Percentiles rank a stretch among this genome's conserved stretches.
Evolutionary conservation across 1,140 invertebrate species (phyloP).

Genomic region (Eumeta japonica): DNA sequence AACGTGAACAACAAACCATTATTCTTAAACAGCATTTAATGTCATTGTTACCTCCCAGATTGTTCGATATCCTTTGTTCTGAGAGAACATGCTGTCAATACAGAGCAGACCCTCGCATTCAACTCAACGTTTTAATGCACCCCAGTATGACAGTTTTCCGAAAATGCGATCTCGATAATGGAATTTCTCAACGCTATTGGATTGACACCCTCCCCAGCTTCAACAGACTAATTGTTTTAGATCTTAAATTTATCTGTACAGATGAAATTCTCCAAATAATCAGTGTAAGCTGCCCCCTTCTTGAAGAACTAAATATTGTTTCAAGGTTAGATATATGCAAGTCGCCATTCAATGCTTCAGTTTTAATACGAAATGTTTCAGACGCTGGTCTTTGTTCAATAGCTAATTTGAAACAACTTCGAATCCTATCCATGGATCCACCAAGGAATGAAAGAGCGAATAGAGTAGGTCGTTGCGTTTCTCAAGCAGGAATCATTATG

Average conservation of each 20-base stretch:
- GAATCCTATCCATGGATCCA: slow-evolving; percentile 47
- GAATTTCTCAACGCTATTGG: slow-evolving; percentile 48
- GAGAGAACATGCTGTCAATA: slow-evolving; percentile 39
- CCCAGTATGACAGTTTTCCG: slow-evolving; percentile 47
- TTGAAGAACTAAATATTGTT: slow-evolving; percentile 57
- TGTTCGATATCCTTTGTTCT: slow-evolving; percentile 53
- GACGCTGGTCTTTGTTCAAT: slow-evolving; percentile 40
- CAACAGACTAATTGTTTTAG: slow-evolving; percentile 42
- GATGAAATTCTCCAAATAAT: slow-evolving; percentile 58
- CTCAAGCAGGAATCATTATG: slow-evolving; percentile 47
- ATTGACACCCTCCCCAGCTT: slow-evolving; percentile 37
- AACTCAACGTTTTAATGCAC: slow-evolving; percentile 42
- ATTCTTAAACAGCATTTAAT: slow-evolving; percentile 36
- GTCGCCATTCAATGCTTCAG: slow-evolving; percentile 51
- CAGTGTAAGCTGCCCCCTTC: slow-evolving; percentile 39
- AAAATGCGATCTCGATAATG: slow-evolving; percentile 45
- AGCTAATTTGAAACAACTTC: slow-evolving; percentile 36
- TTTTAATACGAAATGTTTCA: slow-evolving; percentile 48
- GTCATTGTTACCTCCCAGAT: slow-evolving; percentile 44
- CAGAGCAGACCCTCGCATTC: slow-evolving; percentile 42
- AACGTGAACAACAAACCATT: slow-evolving; percentile 33
- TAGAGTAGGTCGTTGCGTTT: slow-evolving; percentile 43
- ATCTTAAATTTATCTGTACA: slow-evolving; percentile 55
- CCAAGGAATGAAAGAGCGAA: slow-evolving; percentile 42
- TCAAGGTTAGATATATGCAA: slow-evolving; percentile 51